phyloP scores from a whole-genome alignment of 2,113 vertebrate species.

The Anser cygnoides region DNA sequence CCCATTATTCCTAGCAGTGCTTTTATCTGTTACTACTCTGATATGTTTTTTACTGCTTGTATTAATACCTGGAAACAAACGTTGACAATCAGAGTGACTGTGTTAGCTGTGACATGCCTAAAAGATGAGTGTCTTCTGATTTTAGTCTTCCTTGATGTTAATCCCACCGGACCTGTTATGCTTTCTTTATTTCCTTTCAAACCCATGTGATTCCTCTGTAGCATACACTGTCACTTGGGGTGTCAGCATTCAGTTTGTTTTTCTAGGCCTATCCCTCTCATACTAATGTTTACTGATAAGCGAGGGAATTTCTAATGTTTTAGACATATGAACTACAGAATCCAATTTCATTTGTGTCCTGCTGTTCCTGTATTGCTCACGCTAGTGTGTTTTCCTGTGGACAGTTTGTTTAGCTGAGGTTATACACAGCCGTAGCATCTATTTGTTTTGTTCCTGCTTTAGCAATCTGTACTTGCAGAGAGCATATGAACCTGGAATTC shows the following conservation, averaged over 20 bases:
- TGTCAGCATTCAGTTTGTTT: not conserved
- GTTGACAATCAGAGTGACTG: not conserved
- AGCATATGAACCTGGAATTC: not conserved
- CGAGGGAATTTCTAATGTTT: not conserved
- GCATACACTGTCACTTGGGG: not conserved
- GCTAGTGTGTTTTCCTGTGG: constrained; percentile 15
- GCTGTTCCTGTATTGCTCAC: not conserved
- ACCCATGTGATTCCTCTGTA: rapidly evolving
- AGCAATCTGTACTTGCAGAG: not conserved
- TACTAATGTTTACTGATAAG: not conserved
- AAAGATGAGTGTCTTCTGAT: not conserved
- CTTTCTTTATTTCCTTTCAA: not conserved
- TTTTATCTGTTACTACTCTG: not conserved
- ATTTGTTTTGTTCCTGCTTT: not conserved
- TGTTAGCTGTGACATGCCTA: not conserved
- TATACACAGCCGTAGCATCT: constrained; percentile 38
- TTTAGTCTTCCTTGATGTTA: not conserved
- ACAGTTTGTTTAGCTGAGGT: constrained; percentile 4
- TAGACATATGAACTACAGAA: not conserved
- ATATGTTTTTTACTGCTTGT: not conserved
- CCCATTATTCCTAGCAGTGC: not conserved
- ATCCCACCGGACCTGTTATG: not conserved
- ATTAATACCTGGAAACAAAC: constrained; percentile 11
- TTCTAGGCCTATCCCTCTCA: rapidly evolving
- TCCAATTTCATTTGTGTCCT: not conserved